A percentile compares a stretch with the other conserved stretches of the same genome.
Evolutionary conservation across 2,888 invertebrate species (phyloP).

Genomic region (Punctoribates punctum): DNA sequence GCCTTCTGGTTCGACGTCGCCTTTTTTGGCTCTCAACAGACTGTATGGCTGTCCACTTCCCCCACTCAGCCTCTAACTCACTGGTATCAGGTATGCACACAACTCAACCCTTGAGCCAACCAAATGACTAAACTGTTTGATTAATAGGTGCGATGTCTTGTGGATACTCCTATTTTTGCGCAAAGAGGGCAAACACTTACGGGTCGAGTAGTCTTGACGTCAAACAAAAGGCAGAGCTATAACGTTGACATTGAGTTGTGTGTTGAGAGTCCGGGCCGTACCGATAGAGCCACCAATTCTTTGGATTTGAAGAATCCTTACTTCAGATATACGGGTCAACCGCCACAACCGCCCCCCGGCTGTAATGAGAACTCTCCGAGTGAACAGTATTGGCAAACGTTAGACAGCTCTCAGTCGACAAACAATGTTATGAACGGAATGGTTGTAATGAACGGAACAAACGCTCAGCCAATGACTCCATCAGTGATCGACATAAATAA

Average conservation of each 20-base stretch:
- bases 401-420: slow-evolving; percentile 42
- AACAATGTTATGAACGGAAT: slow-evolving; percentile 21
- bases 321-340: slow-evolving; percentile 77
- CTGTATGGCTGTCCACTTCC: slow-evolving; percentile 94
- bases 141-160: slow-evolving; percentile 74
- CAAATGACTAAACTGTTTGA: not conserved
- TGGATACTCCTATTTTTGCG: slow-evolving; percentile 88
- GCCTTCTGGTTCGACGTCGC: slow-evolving; percentile 99
- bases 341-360: slow-evolving; percentile 87
- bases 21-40: slow-evolving; percentile 79
- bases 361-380: slow-evolving; percentile 85
- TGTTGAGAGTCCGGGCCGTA: slow-evolving; percentile 73
- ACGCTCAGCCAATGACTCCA: slow-evolving; percentile 4
- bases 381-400: slow-evolving; percentile 73
- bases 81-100: slow-evolving; percentile 67
- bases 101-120: not conserved
- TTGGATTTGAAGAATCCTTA: slow-evolving; percentile 71
- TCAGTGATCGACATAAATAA: slow-evolving; percentile 16
- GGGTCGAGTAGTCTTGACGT: slow-evolving; percentile 79
- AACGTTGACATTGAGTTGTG: slow-evolving; percentile 94
- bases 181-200: slow-evolving; percentile 87
- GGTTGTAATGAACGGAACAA: slow-evolving; percentile 12
- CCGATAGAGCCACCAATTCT: slow-evolving; percentile 73
- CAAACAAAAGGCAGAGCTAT: slow-evolving; percentile 96
- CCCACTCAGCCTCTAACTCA: slow-evolving; percentile 97